Percentiles rank a stretch among this genome's conserved stretches.
phyloP scores from a whole-genome alignment of 2,888 invertebrate species.

The Cerastis rubricosa region DNA sequence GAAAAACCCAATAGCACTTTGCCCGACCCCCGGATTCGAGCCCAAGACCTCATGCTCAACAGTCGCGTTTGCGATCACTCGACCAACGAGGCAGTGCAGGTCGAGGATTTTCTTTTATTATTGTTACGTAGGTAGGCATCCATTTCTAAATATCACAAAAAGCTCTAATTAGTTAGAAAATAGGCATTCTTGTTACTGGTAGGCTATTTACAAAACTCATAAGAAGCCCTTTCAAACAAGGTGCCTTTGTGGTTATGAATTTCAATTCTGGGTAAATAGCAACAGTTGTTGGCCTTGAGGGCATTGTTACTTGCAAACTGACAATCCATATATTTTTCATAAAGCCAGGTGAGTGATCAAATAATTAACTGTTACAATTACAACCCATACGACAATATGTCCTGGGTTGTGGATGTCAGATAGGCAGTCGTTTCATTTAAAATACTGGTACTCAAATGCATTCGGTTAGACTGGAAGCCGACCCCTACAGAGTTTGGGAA shows the following conservation, averaged over 20 bases:
- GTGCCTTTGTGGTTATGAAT: slow-evolving; percentile 32
- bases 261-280: slow-evolving; percentile 35
- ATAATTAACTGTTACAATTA: background rate
- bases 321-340: background rate
- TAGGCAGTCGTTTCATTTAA: no score
- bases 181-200: background rate
- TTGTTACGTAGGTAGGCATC: no score
- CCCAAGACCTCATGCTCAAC: no score
- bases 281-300: slow-evolving; percentile 41
- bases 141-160: background rate
- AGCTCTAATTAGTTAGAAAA: background rate
- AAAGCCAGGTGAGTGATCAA: background rate
- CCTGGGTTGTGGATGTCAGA: background rate
- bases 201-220: background rate
- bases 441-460: no score
- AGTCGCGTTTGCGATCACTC: no score
- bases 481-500: no score
- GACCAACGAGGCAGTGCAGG: no score
- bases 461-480: no score
- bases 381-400: background rate
- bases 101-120: background rate
- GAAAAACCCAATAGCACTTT: no score
- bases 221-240: slow-evolving; percentile 9
- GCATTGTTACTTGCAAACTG: slow-evolving; percentile 3
- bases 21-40: no score